A percentile compares a stretch with the other conserved stretches of the same genome.
These are phyloP conservation scores for Oriolus oriolus DNA, from an alignment of 2,113 vertebrate species.

Conservation along the genomic window DNA sequence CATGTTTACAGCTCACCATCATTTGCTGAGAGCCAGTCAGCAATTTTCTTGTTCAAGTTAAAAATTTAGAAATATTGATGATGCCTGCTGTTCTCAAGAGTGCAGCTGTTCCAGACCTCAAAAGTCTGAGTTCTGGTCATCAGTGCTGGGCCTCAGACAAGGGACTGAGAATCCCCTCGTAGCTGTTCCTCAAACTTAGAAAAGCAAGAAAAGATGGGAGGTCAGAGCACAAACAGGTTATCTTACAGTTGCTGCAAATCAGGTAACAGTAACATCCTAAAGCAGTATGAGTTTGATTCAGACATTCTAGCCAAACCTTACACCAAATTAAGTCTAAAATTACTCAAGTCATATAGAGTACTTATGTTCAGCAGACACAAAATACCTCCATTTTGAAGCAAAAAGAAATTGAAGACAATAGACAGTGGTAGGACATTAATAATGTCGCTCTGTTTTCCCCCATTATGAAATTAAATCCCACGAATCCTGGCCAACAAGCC, in stretches of 20 bases:
- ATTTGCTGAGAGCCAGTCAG: neutral
- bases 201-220: neutral
- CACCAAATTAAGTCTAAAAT: neutral
- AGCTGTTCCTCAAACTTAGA: neutral
- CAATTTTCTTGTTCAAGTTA: neutral
- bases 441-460: neutral
- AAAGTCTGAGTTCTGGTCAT: neutral
- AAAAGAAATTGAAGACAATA: neutral
- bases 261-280: neutral
- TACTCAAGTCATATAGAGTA: neutral
- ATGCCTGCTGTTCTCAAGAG: neutral
- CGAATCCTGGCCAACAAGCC: neutral
- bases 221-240: neutral
- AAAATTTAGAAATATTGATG: neutral
- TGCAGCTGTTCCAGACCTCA: neutral
- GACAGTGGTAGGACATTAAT: neutral
- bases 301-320: neutral
- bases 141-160: neutral
- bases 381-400: neutral
- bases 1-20: neutral
- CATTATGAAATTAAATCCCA: neutral
- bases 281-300: neutral
- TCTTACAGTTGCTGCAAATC: neutral
- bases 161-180: neutral
- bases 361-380: neutral